Evolutionary conservation across 2,113 vertebrate genomes (phyloP).

Genomic region (Xenopus laevis): DNA sequence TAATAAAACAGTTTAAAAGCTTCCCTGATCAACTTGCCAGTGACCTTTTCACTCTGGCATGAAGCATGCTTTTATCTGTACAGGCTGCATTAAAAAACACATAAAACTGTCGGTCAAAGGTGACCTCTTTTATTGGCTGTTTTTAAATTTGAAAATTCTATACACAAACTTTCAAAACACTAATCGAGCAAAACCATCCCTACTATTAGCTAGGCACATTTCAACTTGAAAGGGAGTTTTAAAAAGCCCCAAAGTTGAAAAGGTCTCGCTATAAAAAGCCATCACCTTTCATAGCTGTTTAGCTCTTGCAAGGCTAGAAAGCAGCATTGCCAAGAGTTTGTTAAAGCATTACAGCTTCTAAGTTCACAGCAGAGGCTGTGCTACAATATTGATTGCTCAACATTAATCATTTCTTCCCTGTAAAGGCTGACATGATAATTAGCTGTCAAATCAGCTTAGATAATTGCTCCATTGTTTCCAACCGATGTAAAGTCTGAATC

Average conservation of each 20-base stretch:
- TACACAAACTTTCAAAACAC: slow-evolving; percentile 39
- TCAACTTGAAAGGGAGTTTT: slow-evolving; percentile 36
- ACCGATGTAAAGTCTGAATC: slow-evolving; percentile 40
- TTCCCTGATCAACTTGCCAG: slow-evolving; percentile 56
- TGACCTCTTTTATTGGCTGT: slow-evolving; percentile 16
- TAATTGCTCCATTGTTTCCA: slow-evolving; percentile 50
- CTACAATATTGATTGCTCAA: slow-evolving; percentile 39
- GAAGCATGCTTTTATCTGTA: slow-evolving; percentile 66
- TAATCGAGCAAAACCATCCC: slow-evolving; percentile 35
- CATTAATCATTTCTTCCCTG: slow-evolving; percentile 25
- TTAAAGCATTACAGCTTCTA: slow-evolving; percentile 16
- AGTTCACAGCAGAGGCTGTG: slow-evolving; percentile 25
- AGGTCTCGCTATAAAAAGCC: slow-evolving; percentile 42
- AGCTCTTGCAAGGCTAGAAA: not conserved
- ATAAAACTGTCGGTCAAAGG: slow-evolving; percentile 50
- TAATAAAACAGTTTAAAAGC: slow-evolving; percentile 67
- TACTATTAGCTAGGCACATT: slow-evolving; percentile 37
- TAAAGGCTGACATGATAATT: slow-evolving; percentile 39
- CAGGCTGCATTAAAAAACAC: slow-evolving; percentile 55
- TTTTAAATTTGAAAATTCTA: slow-evolving; percentile 30
- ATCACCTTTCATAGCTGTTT: slow-evolving; percentile 33
- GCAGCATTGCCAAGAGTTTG: slow-evolving; percentile 25
- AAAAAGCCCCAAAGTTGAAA: slow-evolving; percentile 38
- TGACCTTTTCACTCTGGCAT: slow-evolving; percentile 65
- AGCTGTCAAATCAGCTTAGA: slow-evolving; percentile 47